These are phyloP conservation scores for Centrocercus urophasianus DNA, from an alignment of 2,113 vertebrate genomes.

Conservation along the genomic window DNA sequence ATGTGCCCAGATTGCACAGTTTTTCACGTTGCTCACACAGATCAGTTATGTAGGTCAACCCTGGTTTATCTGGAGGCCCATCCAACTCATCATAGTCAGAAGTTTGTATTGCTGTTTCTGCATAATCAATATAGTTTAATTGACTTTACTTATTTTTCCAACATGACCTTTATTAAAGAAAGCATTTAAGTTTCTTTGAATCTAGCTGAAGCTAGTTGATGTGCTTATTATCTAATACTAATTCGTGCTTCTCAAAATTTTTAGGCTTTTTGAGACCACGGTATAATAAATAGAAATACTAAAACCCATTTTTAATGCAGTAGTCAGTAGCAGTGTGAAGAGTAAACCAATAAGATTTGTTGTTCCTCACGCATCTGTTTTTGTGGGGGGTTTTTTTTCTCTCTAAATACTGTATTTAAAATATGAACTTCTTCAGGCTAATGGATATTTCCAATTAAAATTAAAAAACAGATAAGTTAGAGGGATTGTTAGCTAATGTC, in stretches of 20 bases:
- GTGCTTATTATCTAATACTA: neutral
- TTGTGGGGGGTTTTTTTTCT: neutral
- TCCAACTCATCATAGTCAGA: neutral
- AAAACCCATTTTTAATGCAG: neutral
- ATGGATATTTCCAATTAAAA: constrained; percentile 23
- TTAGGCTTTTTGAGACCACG: neutral
- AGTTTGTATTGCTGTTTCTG: neutral
- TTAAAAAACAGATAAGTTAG: neutral
- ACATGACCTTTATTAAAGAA: neutral
- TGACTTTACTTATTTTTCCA: neutral
- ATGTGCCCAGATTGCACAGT: neutral
- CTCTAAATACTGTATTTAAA: neutral
- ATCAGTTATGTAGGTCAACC: neutral
- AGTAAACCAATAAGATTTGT: neutral
- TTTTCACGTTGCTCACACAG: neutral
- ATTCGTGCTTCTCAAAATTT: neutral
- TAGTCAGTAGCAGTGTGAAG: neutral
- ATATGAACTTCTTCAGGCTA: neutral
- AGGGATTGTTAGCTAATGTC: constrained; percentile 6
- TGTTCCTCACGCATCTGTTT: neutral
- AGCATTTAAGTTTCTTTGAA: neutral
- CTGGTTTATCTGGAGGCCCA: neutral
- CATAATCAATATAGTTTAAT: neutral
- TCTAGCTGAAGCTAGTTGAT: neutral
- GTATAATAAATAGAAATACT: neutral